phyloP scores from a whole-genome alignment of 2,797 vertebrate genomes.

The Limosa lapponica region DNA sequence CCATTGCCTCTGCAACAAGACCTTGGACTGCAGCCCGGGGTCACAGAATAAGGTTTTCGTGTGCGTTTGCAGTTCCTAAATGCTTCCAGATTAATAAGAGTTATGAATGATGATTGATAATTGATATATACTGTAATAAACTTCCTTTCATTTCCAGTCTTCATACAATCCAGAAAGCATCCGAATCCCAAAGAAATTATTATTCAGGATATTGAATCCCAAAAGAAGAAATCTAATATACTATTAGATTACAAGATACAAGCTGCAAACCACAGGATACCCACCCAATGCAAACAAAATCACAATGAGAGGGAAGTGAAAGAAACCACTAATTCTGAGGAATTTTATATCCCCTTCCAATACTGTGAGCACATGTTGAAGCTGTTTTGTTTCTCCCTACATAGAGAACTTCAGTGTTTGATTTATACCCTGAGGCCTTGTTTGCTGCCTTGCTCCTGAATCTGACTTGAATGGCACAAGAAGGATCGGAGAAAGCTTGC shows the following conservation, averaged over 20 bases:
- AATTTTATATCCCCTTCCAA: neutral
- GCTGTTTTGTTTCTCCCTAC: neutral
- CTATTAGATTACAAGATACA: too few species aligned
- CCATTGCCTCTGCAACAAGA: neutral
- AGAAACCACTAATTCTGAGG: neutral
- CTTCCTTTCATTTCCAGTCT: neutral
- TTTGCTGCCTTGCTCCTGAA: neutral
- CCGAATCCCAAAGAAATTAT: neutral
- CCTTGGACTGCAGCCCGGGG: neutral
- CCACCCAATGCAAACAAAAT: neutral
- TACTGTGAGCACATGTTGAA: neutral
- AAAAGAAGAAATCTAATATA: neutral
- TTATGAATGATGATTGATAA: neutral
- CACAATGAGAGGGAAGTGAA: neutral
- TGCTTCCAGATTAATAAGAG: neutral
- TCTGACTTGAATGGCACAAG: neutral
- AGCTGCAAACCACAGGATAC: neutral
- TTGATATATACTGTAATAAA: neutral
- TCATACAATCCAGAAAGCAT: neutral
- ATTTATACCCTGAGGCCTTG: neutral
- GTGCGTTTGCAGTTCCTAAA: neutral
- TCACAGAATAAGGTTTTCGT: rapidly evolving
- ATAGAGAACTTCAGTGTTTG: neutral
- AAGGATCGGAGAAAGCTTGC: neutral
- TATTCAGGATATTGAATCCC: neutral